Percentiles rank a stretch among this genome's conserved stretches.
Evolutionary conservation across 2,113 vertebrate species (phyloP).

Genomic region (Clupea harengus): DNA sequence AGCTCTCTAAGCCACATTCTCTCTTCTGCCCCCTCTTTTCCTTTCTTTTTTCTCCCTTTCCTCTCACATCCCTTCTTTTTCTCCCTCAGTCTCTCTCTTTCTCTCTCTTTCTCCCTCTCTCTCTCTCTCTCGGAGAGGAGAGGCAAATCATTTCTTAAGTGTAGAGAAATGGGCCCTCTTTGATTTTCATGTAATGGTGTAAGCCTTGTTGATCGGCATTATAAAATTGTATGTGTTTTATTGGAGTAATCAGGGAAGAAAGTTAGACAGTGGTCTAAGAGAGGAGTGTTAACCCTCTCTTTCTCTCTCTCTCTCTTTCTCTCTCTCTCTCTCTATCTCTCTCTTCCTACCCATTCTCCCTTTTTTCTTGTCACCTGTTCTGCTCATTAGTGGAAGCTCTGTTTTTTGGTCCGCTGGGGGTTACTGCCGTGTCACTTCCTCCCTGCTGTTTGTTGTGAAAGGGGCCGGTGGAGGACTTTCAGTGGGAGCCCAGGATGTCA

Average conservation of each 20-base stretch:
- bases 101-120: neutral
- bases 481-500: too few relatives aligned
- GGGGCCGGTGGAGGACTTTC: neutral
- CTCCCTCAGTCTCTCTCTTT: neutral
- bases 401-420: neutral
- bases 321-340: neutral
- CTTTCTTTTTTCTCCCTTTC: neutral
- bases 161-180: too few relatives aligned
- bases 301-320: neutral
- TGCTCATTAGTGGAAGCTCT: conserved; percentile 31
- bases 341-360: neutral
- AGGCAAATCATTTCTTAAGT: too few relatives aligned
- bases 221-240: too few relatives aligned
- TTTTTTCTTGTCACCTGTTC: conserved; percentile 11
- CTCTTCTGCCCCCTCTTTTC: neutral
- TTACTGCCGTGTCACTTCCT: neutral
- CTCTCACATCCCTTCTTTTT: neutral
- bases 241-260: too few relatives aligned
- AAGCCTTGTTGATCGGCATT: too few relatives aligned
- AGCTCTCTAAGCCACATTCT: neutral
- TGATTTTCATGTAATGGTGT: too few relatives aligned
- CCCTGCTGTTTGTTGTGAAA: too few relatives aligned
- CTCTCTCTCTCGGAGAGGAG: neutral
- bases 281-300: neutral
- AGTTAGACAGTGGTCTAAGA: too few relatives aligned